A percentile compares a stretch with the other conserved stretches of the same genome.
Conservation (phyloP, 2,797 vertebrate genomes). For the Glossophaga mutica region DNA sequence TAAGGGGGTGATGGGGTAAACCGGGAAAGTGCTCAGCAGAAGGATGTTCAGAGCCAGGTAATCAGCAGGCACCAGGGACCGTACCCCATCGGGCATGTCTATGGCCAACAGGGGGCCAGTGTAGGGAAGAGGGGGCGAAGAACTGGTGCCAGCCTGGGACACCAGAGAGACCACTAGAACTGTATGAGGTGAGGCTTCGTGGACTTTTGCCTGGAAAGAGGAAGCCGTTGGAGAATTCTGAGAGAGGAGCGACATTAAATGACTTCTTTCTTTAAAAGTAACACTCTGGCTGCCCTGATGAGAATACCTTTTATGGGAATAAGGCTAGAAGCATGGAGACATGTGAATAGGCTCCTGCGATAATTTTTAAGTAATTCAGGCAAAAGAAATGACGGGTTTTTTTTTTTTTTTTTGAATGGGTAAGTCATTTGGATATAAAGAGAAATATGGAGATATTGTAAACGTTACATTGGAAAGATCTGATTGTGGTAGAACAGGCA, state of each 20-base stretch:
- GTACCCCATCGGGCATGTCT: rapidly evolving
- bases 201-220: not conserved
- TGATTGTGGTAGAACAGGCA: not conserved
- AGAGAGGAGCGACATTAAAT: not conserved
- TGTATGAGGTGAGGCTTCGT: not conserved
- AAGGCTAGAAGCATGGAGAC: not conserved
- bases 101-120: not conserved
- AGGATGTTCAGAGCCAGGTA: not conserved
- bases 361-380: not conserved
- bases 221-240: not conserved
- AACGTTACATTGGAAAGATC: not conserved
- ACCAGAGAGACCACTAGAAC: not conserved
- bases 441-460: not conserved
- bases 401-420: not conserved
- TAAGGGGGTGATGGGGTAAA: not conserved
- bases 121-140: not conserved
- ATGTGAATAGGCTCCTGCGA: not conserved
- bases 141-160: rapidly evolving
- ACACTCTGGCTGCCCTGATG: not conserved
- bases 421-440: not conserved
- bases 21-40: not conserved
- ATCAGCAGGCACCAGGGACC: no score
- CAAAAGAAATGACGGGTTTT: not conserved
- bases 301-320: not conserved
- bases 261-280: not conserved